Percentiles rank a stretch among this genome's conserved stretches.
Evolutionary conservation across 2,797 vertebrate genomes (phyloP).

Genomic region (Poliocrania exsul): DNA sequence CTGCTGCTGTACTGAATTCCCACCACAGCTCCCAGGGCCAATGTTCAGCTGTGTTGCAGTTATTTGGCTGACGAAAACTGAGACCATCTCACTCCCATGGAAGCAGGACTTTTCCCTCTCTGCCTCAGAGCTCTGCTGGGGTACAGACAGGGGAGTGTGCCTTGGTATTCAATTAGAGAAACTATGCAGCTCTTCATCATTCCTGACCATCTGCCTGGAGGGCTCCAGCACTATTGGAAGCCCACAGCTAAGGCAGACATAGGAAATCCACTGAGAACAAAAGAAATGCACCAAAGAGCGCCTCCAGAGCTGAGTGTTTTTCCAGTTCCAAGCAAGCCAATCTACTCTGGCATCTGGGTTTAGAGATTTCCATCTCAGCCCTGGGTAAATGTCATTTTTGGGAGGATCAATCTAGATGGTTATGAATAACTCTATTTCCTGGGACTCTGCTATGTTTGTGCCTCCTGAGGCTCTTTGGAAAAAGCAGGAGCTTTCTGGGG

Average conservation of each 20-base stretch:
- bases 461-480: neutral
- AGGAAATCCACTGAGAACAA: slow-evolving; percentile 30
- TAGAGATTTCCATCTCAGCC: neutral
- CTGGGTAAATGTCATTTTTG: neutral
- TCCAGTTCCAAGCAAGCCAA: neutral
- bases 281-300: neutral
- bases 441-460: neutral
- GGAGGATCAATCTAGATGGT: neutral
- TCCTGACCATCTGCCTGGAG: neutral
- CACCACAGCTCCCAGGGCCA: neutral
- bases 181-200: neutral
- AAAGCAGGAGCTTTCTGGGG: neutral
- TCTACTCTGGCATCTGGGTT: neutral
- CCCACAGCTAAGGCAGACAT: neutral
- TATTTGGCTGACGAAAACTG: neutral
- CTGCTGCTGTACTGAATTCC: neutral
- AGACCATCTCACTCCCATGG: neutral
- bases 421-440: neutral
- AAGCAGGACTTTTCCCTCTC: neutral
- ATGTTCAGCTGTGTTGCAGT: rapidly evolving
- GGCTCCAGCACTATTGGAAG: neutral
- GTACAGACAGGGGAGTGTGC: neutral
- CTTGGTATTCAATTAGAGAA: slow-evolving; percentile 16
- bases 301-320: neutral
- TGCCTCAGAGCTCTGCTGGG: neutral